Evolutionary conservation across 1,140 invertebrate species (phyloP).

Genomic region (Nomia melanderi): DNA sequence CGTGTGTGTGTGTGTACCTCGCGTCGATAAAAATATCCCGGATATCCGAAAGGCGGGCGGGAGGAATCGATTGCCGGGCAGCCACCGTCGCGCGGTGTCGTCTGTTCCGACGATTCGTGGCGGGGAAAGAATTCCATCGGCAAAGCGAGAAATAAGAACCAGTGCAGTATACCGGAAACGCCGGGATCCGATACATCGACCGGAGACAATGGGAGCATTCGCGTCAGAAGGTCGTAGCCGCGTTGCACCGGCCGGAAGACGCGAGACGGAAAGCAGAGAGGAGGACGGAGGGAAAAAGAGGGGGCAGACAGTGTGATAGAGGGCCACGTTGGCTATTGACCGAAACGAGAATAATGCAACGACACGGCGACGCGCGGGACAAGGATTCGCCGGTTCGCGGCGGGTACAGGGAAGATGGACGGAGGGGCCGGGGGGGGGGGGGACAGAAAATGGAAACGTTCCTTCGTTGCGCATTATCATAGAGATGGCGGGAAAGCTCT

Average conservation of each 20-base stretch:
- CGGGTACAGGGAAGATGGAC: not conserved
- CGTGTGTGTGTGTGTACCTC: not conserved
- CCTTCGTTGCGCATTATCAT: conserved; percentile 54
- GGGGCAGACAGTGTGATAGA: not conserved
- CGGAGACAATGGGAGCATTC: conserved; percentile 24
- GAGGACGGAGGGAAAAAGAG: too few relatives aligned
- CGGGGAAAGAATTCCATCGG: not conserved
- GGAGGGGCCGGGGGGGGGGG: too few relatives aligned
- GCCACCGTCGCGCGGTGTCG: conserved; percentile 9
- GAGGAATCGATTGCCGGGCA: conserved; percentile 17
- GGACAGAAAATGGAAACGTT: conserved; percentile 36
- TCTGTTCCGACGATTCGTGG: conserved; percentile 28
- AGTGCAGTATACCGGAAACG: not conserved
- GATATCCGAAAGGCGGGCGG: conserved; percentile 16
- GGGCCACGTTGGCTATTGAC: not conserved
- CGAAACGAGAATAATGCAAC: conserved; percentile 26
- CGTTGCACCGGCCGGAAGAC: too few relatives aligned
- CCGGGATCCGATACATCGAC: conserved; percentile 7
- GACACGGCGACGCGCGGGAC: not conserved
- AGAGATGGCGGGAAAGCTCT: conserved; percentile 55
- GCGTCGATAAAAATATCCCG: conserved; percentile 21
- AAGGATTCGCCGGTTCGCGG: conserved; percentile 5
- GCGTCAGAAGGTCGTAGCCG: not conserved
- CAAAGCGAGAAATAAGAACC: conserved; percentile 33
- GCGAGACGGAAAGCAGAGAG: not conserved